Evolutionary conservation across 2,888 invertebrate species (phyloP).

Genomic region (Leucophenga maculata): DNA sequence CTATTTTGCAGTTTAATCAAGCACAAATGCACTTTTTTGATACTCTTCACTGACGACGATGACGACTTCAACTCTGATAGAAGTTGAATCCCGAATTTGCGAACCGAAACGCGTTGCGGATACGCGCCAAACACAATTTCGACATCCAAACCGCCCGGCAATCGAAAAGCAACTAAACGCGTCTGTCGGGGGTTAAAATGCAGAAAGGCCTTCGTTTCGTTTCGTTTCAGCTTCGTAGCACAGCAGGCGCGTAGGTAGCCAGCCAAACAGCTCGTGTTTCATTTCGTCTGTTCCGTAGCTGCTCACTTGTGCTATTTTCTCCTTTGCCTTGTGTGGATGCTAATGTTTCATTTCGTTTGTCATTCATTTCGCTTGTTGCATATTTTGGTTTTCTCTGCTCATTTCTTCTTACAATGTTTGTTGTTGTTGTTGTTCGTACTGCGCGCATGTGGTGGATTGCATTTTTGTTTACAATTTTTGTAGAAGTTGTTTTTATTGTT

Average conservation of each 20-base stretch:
- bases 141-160: slow-evolving; percentile 62
- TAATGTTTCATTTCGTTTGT: slow-evolving; percentile 20
- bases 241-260: background rate
- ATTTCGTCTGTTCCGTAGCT: background rate
- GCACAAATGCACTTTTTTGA: background rate
- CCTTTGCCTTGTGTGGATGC: background rate
- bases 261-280: slow-evolving; percentile 23
- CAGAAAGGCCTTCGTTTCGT: slow-evolving; percentile 13
- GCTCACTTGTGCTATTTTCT: background rate
- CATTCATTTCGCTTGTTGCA: slow-evolving; percentile 26
- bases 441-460: slow-evolving; percentile 52
- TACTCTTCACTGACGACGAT: background rate
- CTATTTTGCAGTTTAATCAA: background rate
- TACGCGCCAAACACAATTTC: slow-evolving; percentile 18
- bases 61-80: background rate
- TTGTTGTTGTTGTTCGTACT: slow-evolving; percentile 35
- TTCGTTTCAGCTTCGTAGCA: slow-evolving; percentile 15
- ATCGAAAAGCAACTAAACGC: slow-evolving; percentile 57
- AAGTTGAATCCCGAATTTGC: background rate
- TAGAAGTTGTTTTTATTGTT: background rate
- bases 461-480: slow-evolving; percentile 37
- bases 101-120: slow-evolving; percentile 19
- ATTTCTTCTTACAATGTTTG: slow-evolving; percentile 39
- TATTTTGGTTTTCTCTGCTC: slow-evolving; percentile 13
- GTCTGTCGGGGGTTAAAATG: background rate